Evolutionary conservation across 2,113 vertebrate species (phyloP), one percentile per base, ranked within the genome.

Genomic region (Formicarius rufipectus): DNA sequence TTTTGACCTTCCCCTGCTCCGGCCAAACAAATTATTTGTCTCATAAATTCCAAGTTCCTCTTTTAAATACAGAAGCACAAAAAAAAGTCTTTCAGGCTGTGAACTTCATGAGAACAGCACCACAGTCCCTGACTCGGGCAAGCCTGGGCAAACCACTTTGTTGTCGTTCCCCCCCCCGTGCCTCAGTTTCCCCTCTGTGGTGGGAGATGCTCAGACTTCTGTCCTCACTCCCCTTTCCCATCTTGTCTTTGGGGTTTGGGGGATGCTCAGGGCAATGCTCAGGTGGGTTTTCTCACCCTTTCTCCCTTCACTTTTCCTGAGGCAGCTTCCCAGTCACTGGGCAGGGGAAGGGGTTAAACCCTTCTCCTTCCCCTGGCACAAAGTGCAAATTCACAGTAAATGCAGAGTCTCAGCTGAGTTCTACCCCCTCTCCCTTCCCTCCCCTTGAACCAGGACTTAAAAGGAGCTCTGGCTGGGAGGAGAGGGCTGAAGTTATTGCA

Each of bases 11-110:
- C 39, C 18, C 44, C 21, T 1, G 8, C 35, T 44, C 40, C 20
- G 25, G 60, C 33, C 45, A n/a, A 86, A 35, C 4, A 2, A 33
- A 16, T 73, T 42, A 44, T 73, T 62, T 37, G 42, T 12, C 63
- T 84, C 80, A 31, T 31, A 31, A 86, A 44, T 31, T 37, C 67
- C 53, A 35, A n/a, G 59, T 89, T 92, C 85, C 85, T 82, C 85
- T 87, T 82, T 59, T 17, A 45, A 83, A 44, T 3, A 7, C 14
- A 56, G 52, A 55, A 25, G 14, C n/a, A n/a, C n/a, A 18, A 47
- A 17, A 11, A 18, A 67, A 50, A 14, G 14, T 45, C 21, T 55
- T 33, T 23, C 0, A 1, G 59, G 44, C 44, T 40, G 53, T 18
- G 89, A 88, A 24, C 35, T 72, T 14, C 8, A 2, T 3, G 53